A percentile compares a stretch with the other conserved stretches of the same genome.
Evolutionary conservation across 2,113 vertebrate species (phyloP).

Genomic region (Indri indri): DNA sequence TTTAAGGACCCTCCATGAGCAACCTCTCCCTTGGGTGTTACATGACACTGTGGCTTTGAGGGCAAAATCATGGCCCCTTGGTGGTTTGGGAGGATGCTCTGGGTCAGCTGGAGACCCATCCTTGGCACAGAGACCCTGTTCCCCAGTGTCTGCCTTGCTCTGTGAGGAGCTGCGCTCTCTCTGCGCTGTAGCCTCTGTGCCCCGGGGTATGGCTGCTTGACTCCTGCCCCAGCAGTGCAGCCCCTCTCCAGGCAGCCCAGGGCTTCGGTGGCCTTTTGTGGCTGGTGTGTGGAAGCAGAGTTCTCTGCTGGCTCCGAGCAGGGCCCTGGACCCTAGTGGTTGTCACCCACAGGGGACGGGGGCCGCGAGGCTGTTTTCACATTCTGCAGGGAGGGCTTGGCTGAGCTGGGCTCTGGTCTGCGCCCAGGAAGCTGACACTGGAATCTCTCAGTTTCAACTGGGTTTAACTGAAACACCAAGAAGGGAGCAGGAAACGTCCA

Average conservation of each 20-base stretch:
- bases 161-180: neutral
- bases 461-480: neutral
- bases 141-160: neutral
- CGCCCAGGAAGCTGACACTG: neutral
- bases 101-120: fast-evolving
- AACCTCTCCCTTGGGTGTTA: neutral
- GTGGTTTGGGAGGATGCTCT: too few species aligned
- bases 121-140: neutral
- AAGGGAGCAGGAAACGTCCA: neutral
- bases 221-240: neutral
- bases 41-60: neutral
- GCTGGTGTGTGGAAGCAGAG: neutral
- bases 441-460: neutral
- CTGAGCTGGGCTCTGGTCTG: neutral
- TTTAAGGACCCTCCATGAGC: too few species aligned
- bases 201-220: neutral
- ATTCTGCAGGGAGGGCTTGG: neutral
- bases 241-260: fast-evolving
- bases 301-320: neutral
- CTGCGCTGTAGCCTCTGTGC: neutral
- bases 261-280: neutral
- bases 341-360: neutral
- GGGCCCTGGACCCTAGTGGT: neutral
- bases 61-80: neutral
- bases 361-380: neutral